Conservation (phyloP, 1,140 invertebrate species). For the Harlomillsia oculata region DNA sequence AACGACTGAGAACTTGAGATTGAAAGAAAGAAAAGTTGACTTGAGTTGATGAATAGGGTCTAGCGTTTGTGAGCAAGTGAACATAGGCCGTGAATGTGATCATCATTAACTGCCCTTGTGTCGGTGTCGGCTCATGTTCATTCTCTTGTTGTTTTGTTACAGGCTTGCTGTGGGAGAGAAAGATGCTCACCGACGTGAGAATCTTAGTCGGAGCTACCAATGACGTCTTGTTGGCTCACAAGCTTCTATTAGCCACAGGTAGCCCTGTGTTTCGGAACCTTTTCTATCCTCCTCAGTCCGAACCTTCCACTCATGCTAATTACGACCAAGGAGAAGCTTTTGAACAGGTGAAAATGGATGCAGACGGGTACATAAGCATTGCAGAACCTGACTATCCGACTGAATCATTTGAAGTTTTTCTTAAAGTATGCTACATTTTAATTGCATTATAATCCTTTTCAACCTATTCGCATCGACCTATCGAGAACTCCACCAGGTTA, state of each 20-base stretch:
- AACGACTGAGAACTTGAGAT: too few species aligned
- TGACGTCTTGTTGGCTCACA: constrained; percentile 14
- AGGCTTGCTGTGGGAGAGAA: constrained; percentile 21
- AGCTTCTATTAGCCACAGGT: constrained; percentile 13
- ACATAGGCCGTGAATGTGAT: too few species aligned
- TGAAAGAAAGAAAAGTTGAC: too few species aligned
- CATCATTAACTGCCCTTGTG: too few species aligned
- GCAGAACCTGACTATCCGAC: constrained; percentile 17
- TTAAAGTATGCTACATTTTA: constrained; percentile 7
- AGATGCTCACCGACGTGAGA: constrained; percentile 17
- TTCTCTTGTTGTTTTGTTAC: too few species aligned
- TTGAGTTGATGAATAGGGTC: too few species aligned
- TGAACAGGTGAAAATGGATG: too few species aligned
- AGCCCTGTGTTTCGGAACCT: constrained; percentile 14
- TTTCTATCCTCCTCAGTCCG: constrained; percentile 8
- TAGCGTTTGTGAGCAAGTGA: too few species aligned
- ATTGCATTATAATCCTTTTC: not conserved
- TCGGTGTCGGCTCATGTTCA: too few species aligned
- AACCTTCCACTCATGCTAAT: too few species aligned
- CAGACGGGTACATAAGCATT: constrained; percentile 6
- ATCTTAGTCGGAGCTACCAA: constrained; percentile 15
- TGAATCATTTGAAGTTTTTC: constrained; percentile 17
- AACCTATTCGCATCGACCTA: not conserved
- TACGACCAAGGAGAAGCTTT: not conserved
- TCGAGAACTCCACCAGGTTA: not conserved